Evolutionary conservation across 2,888 invertebrate genomes (phyloP).

Genomic region (Arctia plantaginis): DNA sequence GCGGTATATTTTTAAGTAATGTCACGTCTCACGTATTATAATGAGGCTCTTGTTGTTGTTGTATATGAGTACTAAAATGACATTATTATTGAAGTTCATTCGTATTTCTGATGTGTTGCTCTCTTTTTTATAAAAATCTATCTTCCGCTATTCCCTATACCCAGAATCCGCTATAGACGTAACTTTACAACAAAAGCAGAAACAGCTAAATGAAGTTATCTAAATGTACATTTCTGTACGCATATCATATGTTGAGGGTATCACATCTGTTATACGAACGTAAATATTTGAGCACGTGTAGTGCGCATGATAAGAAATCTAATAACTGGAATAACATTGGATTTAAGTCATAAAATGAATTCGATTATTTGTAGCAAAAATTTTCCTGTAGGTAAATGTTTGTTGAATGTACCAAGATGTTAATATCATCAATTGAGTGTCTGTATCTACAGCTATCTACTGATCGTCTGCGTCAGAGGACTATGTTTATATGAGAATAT

Average conservation of each 20-base stretch:
- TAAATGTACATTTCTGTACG: constrained; percentile 27
- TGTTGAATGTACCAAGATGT: constrained; percentile 12
- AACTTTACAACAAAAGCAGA: neutral
- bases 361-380: constrained; percentile 25
- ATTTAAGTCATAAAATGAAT: constrained; percentile 35
- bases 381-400: constrained; percentile 8
- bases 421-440: constrained; percentile 12
- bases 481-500: constrained; percentile 37
- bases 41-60: neutral
- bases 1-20: constrained; percentile 6
- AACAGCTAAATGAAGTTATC: constrained; percentile 4
- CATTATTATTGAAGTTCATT: neutral
- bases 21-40: constrained; percentile 12
- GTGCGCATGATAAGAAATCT: constrained; percentile 55
- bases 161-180: neutral
- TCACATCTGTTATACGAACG: constrained; percentile 39
- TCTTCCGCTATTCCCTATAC: too few species aligned
- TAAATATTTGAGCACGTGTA: constrained; percentile 56
- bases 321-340: constrained; percentile 43
- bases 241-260: constrained; percentile 46
- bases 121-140: neutral
- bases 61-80: constrained; percentile 1
- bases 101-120: neutral
- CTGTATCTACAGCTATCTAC: constrained; percentile 4
- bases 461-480: constrained; percentile 39